phyloP scores from a whole-genome alignment of 2,797 vertebrate genomes.

The Pseudomugil tenellus region DNA sequence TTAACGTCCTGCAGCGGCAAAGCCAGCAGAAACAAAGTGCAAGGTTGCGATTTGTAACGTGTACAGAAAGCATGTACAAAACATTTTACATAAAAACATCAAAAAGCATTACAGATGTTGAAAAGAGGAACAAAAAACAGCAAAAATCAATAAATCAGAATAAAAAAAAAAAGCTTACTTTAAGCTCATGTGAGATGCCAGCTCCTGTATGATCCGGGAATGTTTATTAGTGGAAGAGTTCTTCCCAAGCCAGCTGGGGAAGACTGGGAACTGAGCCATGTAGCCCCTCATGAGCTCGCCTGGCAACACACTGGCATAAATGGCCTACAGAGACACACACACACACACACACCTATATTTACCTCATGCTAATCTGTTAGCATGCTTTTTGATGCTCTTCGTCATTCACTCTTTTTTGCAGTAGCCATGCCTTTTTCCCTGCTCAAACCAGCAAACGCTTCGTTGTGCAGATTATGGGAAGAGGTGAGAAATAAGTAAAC shows the following conservation, averaged over 20 bases:
- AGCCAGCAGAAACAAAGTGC: not conserved
- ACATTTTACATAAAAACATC: no score
- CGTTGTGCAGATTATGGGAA: not conserved
- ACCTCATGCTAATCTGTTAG: not conserved
- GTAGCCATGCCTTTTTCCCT: no score
- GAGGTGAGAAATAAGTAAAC: not conserved
- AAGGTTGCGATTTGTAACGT: not conserved
- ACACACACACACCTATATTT: not conserved
- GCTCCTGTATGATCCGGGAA: conserved; percentile 90
- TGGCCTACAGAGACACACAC: conserved; percentile 80
- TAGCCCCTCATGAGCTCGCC: conserved; percentile 98
- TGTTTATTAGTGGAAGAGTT: conserved; percentile 91
- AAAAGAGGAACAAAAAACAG: no score
- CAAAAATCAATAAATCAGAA: no score
- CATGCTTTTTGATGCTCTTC: not conserved
- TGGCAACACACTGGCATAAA: conserved; percentile 96
- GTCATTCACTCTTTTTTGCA: not conserved
- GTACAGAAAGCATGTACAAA: no score
- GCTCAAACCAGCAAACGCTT: no score
- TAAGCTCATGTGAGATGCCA: conserved; percentile 93
- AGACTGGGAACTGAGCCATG: conserved; percentile 92
- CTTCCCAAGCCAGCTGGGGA: conserved; percentile 96
- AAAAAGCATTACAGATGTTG: not conserved
- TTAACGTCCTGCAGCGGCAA: conserved; percentile 79
- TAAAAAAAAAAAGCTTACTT: conserved; percentile 80